Conservation (phyloP, 2,888 invertebrate species). For the Lasioglossum oenotherae region DNA sequence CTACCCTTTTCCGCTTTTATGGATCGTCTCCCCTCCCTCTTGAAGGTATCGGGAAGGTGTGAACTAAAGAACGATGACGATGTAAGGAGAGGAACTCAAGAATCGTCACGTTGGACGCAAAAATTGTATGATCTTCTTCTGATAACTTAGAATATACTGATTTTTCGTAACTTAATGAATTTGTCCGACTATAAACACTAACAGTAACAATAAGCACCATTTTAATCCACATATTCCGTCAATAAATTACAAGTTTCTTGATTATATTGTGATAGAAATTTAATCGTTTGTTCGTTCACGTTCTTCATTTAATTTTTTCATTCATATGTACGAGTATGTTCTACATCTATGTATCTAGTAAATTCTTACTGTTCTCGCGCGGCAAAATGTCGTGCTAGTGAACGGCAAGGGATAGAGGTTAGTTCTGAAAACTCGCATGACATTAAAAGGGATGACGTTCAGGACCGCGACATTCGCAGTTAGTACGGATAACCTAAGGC, state of each 20-base stretch:
- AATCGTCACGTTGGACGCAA: slow-evolving; percentile 58
- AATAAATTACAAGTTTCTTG: too few species aligned
- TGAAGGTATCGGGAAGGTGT: slow-evolving; percentile 49
- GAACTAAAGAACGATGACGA: slow-evolving; percentile 56
- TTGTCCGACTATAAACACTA: background rate
- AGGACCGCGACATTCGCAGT: slow-evolving; percentile 52
- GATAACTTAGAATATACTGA: slow-evolving; percentile 9
- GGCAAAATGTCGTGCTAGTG: background rate
- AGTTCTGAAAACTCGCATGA: slow-evolving; percentile 54
- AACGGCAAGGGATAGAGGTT: background rate
- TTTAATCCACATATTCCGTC: too few species aligned
- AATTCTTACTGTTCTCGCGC: background rate
- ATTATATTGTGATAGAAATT: too few species aligned
- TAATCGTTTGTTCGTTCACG: background rate
- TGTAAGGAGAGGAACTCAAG: slow-evolving; percentile 50
- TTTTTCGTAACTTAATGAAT: background rate
- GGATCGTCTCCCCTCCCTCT: slow-evolving; percentile 28
- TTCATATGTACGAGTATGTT: background rate
- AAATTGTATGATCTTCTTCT: slow-evolving; percentile 20
- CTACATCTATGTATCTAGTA: background rate
- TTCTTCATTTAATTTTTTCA: background rate
- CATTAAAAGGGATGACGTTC: slow-evolving; percentile 59
- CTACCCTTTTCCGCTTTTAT: slow-evolving; percentile 22
- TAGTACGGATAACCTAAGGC: slow-evolving; percentile 57
- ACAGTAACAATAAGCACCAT: background rate